Base-by-base conservation (phyloP, 1,140 invertebrate genomes). In the Aphis gossypii region DNA sequence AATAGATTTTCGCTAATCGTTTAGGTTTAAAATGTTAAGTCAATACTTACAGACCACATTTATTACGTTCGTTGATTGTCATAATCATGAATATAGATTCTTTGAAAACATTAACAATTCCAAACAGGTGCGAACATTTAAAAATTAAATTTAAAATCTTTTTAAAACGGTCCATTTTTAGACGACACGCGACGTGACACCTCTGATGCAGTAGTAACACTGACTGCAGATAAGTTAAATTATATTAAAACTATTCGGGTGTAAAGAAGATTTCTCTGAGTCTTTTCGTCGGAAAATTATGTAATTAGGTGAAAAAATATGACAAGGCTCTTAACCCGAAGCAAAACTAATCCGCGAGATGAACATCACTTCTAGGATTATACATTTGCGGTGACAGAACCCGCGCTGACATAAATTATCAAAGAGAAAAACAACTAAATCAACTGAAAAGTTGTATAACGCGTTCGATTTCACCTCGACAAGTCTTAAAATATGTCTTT, bases 41-140 rank as follows among this genome's bases (percentile, higher is more conserved):
- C 21, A 60, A 46, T 60, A 90, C 54, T 68, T 21, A 90, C 89
- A 60, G 56, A 14, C 41, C 38, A 30, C 89, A n/a, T 90, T 30
- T 60, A 41, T n/a, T n/a, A n/a, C 54, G 41, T 44, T 90, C 89
- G 41, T 68, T 30, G 41, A 60, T 90, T 41, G 89, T 20, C 18
- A 90, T 68, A n/a, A 90, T n/a, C 88, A 41, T 60, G 0, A 60
- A 90, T 60, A 90, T 89, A 21, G 87, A 89, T 89, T 89, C n/a
- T 90, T 60, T 56, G 18, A 90, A 60, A 68, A 90, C 54, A 30
- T 68, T 68, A 14, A 90, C 38, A 25, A 30, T 54, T 18, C 1
- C 89, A 30, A 44, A 68, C 1, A 68, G 25, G 5, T n/a, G 89
- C 9, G 38, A 56, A 68, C 54, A 68, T 30, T 90, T 90, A 44